Conservation (phyloP, 1,140 invertebrate species). For the Hydropsyche tenuis region DNA sequence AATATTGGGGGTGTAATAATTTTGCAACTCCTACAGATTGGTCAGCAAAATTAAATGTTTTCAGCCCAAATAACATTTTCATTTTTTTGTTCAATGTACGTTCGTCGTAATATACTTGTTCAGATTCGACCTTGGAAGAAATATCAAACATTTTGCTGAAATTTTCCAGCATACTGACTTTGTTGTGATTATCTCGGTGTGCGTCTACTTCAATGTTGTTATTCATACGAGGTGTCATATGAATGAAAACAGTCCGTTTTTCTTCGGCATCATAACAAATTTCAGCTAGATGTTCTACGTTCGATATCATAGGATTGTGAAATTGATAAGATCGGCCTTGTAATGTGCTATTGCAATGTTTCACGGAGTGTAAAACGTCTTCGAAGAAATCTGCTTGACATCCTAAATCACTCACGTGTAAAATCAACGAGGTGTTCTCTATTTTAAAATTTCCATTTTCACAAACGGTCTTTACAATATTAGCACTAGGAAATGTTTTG, state of each 20-base stretch:
- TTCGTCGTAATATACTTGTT: conserved; percentile 57
- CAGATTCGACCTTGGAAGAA: conserved; percentile 54
- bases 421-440: conserved; percentile 49
- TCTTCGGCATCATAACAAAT: conserved; percentile 58
- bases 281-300: conserved; percentile 53
- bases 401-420: conserved; percentile 56
- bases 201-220: conserved; percentile 50
- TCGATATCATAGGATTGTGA: conserved; percentile 40
- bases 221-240: conserved; percentile 49
- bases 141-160: conserved; percentile 60
- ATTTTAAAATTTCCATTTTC: conserved; percentile 54
- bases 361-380: conserved; percentile 56
- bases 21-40: conserved; percentile 53
- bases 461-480: conserved; percentile 52
- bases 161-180: conserved; percentile 58
- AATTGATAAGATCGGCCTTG: conserved; percentile 57
- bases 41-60: conserved; percentile 53
- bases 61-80: conserved; percentile 54
- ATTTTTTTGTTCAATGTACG: conserved; percentile 53
- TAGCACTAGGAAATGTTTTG: conserved; percentile 53
- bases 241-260: conserved; percentile 51
- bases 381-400: conserved; percentile 59
- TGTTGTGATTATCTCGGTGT: conserved; percentile 51
- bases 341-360: conserved; percentile 53
- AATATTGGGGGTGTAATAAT: conserved; percentile 54